Conservation (phyloP, 2,113 vertebrate genomes). For the Murina feae region DNA sequence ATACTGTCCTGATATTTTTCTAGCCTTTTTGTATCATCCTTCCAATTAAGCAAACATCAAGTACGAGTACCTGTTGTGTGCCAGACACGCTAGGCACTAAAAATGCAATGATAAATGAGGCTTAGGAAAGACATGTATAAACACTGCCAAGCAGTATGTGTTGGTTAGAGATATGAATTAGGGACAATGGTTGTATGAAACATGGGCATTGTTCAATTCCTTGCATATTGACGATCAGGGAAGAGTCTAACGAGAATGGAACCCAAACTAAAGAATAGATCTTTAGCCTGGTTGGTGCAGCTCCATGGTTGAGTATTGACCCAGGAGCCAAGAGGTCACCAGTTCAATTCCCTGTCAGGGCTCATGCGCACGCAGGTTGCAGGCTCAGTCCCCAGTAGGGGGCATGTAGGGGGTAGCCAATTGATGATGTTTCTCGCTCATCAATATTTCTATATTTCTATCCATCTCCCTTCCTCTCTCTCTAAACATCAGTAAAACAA, state of each 20-base stretch:
- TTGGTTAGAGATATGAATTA: not conserved
- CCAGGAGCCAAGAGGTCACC: no score
- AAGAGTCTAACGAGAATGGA: not conserved
- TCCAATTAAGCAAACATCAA: not conserved
- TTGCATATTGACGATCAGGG: not conserved
- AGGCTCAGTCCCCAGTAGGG: no score
- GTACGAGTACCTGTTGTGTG: not conserved
- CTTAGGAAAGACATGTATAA: not conserved
- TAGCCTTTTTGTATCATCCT: not conserved
- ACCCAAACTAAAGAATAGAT: not conserved
- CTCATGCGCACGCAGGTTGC: no score
- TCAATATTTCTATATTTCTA: no score
- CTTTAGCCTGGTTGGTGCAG: not conserved
- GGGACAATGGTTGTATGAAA: not conserved
- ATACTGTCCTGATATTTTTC: not conserved
- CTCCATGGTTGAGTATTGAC: no score
- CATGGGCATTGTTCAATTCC: not conserved
- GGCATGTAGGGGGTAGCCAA: no score
- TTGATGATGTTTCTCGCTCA: no score
- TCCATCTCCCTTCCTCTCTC: no score
- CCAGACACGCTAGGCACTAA: not conserved
- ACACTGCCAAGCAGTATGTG: not conserved
- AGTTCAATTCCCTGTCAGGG: no score
- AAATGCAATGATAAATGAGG: not conserved
- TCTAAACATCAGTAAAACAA: no score